A percentile compares a stretch with the other conserved stretches of the same genome.
These are phyloP conservation scores for Pardalotus punctatus DNA, from an alignment of 2,113 vertebrate species.

Conservation along the genomic window DNA sequence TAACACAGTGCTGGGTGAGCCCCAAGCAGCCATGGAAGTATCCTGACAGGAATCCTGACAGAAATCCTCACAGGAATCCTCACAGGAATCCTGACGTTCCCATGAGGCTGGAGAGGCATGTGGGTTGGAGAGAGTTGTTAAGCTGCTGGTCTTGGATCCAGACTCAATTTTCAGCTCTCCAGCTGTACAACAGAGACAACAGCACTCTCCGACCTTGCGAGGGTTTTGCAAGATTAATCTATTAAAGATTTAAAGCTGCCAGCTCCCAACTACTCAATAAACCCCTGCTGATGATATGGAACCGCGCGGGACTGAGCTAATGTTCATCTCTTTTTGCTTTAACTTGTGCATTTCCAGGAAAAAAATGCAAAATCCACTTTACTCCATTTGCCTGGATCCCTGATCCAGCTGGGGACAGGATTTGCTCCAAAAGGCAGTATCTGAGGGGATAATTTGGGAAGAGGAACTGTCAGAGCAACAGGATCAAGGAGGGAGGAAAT, in stretches of 20 bases:
- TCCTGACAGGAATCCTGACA: neutral
- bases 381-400: neutral
- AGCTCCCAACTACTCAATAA: slow-evolving; percentile 11
- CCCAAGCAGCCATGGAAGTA: neutral
- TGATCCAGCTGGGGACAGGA: too few species aligned
- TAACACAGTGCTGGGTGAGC: neutral
- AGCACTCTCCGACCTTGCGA: neutral
- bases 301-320: neutral
- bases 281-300: neutral
- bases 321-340: neutral
- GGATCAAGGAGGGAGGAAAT: neutral
- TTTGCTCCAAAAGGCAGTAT: neutral
- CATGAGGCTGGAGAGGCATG: too few species aligned
- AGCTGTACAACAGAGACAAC: neutral
- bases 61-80: neutral
- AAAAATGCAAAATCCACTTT: neutral
- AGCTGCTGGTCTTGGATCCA: neutral
- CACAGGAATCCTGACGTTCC: neutral
- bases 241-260: slow-evolving; percentile 36
- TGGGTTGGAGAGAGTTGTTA: neutral
- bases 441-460: neutral
- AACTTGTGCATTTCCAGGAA: neutral
- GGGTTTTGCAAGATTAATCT: slow-evolving; percentile 28
- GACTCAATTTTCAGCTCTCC: neutral
- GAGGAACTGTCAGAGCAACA: neutral